phyloP scores from a whole-genome alignment of 2,888 invertebrate species.

The Euzophera pinguis region DNA sequence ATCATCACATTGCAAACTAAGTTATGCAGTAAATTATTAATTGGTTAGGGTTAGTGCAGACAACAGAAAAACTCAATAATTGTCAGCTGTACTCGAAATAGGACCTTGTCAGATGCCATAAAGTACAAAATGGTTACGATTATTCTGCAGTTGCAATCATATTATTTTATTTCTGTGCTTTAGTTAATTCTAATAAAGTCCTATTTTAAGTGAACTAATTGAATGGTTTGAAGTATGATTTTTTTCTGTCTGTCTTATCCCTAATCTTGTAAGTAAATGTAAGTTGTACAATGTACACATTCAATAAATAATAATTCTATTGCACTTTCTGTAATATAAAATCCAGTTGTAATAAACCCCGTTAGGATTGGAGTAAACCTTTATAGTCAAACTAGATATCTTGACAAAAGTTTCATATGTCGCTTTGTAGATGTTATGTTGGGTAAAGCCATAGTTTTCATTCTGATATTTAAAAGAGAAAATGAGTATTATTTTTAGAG shows the following conservation, averaged over 20 bases:
- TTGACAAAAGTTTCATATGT: conserved; percentile 44
- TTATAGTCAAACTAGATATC: conserved; percentile 51
- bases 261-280: conserved; percentile 52
- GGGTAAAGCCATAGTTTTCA: conserved; percentile 62
- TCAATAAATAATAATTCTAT: conserved; percentile 58
- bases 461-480: conserved; percentile 59
- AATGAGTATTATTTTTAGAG: conserved; percentile 78
- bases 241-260: too few species aligned
- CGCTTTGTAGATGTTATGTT: conserved; percentile 70
- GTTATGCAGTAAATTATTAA: conserved; percentile 9
- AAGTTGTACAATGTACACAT: conserved; percentile 65
- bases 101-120: too few species aligned
- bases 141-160: too few species aligned
- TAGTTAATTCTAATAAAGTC: too few species aligned
- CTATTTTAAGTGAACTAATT: too few species aligned
- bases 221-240: too few species aligned
- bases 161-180: too few species aligned
- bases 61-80: too few species aligned
- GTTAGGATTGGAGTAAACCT: conserved; percentile 49
- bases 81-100: too few species aligned
- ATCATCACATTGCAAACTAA: conserved; percentile 19
- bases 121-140: too few species aligned
- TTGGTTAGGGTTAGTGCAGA: conserved; percentile 17
- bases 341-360: conserved; percentile 54
- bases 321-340: conserved; percentile 72